A percentile compares a stretch with the other conserved stretches of the same genome.
Evolutionary conservation across 2,113 vertebrate genomes (phyloP).

Genomic region (Pterocles orientalis): DNA sequence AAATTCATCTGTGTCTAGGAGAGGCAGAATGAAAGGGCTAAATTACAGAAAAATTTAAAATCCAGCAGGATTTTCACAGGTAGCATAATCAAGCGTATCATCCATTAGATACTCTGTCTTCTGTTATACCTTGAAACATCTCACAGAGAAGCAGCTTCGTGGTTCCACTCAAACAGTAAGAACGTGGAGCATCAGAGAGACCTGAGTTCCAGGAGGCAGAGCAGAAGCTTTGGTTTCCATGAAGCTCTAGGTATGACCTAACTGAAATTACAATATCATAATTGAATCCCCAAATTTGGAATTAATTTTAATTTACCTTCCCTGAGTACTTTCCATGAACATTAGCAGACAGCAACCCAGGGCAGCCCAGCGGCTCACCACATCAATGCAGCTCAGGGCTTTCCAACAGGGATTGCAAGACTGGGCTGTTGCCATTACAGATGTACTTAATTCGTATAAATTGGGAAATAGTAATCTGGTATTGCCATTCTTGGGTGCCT

Average conservation of each 20-base stretch:
- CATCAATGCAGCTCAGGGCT: accelerated
- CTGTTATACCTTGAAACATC: neutral
- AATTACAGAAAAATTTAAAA: neutral
- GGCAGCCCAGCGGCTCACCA: neutral
- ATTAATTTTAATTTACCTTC: neutral
- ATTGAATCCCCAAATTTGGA: neutral
- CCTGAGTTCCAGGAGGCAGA: neutral
- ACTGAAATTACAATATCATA: no score
- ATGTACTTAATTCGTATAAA: no score
- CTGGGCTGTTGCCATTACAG: neutral
- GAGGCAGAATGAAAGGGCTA: neutral
- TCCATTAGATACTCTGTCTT: neutral
- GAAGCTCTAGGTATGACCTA: neutral
- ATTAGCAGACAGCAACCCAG: neutral
- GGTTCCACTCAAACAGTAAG: neutral
- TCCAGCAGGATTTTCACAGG: neutral
- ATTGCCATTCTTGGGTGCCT: neutral
- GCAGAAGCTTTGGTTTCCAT: neutral
- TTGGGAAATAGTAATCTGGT: neutral
- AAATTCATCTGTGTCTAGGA: neutral
- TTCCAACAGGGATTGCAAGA: neutral
- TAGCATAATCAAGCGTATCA: neutral
- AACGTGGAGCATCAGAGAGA: neutral
- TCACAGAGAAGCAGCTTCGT: neutral
- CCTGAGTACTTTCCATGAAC: neutral